phyloP scores from a whole-genome alignment of 2,113 vertebrate species.

The Silurus asotus region DNA sequence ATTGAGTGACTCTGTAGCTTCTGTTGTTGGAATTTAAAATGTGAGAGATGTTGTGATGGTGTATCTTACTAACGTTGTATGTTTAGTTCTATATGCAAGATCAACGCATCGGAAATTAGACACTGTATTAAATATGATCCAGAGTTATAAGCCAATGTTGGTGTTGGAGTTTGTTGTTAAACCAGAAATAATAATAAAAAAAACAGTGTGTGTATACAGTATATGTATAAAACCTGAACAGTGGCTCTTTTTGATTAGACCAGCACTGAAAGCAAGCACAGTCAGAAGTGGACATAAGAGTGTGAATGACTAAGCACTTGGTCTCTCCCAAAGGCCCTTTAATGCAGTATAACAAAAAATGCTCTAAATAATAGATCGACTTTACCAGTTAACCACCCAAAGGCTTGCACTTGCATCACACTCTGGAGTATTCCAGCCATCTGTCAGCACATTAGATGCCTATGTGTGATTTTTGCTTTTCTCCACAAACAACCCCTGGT shows the following conservation, averaged over 20 bases:
- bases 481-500: slow-evolving; percentile 56
- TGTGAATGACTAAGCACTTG: slow-evolving; percentile 38
- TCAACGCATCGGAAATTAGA: background rate
- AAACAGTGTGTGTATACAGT: background rate
- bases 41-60: background rate
- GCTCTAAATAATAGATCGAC: slow-evolving; percentile 66
- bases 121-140: background rate
- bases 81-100: background rate
- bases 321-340: slow-evolving; percentile 48
- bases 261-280: slow-evolving; percentile 15
- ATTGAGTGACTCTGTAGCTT: background rate
- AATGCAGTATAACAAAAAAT: slow-evolving; percentile 61
- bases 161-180: background rate
- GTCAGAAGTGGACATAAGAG: slow-evolving; percentile 33
- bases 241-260: background rate
- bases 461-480: slow-evolving; percentile 52
- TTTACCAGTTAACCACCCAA: slow-evolving; percentile 65
- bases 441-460: slow-evolving; percentile 43
- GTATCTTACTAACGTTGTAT: background rate
- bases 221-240: background rate
- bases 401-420: slow-evolving; percentile 65
- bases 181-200: background rate
- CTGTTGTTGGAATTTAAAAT: background rate
- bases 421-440: slow-evolving; percentile 57
- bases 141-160: background rate